Conservation (phyloP, 1,140 invertebrate genomes). For the Cylas formicarius region DNA sequence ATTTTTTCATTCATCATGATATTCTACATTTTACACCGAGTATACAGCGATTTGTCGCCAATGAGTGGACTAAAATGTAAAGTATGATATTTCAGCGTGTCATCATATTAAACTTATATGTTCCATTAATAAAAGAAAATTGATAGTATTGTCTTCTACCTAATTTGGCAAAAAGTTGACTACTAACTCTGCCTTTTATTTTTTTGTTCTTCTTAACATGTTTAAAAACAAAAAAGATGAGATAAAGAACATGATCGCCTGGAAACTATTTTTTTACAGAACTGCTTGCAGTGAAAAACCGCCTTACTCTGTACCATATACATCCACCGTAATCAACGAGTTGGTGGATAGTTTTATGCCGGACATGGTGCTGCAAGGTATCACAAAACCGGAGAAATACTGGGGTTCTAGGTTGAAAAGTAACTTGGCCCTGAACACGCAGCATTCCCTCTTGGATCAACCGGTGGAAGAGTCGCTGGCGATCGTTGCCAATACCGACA, state of each 20-base stretch:
- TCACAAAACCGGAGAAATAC: constrained; percentile 42
- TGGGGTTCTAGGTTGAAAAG: constrained; percentile 47
- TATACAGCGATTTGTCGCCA: no score
- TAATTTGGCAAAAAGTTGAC: no score
- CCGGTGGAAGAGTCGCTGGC: constrained; percentile 70
- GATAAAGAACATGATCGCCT: not conserved
- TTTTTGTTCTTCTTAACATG: no score
- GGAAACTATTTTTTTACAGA: constrained; percentile 11
- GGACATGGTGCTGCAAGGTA: constrained; percentile 66
- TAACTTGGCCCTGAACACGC: constrained; percentile 50
- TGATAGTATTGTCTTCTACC: no score
- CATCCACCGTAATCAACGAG: constrained; percentile 13
- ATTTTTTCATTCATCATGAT: no score
- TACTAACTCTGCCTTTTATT: no score
- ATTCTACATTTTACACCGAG: no score
- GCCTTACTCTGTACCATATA: constrained; percentile 11
- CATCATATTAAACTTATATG: no score
- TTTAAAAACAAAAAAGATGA: not conserved
- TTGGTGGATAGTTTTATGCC: constrained; percentile 63
- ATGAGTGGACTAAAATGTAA: no score
- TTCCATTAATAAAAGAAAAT: no score
- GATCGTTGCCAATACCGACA: constrained; percentile 75
- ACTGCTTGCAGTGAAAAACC: not conserved
- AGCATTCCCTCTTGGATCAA: constrained; percentile 56
- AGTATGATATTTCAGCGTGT: no score